These are phyloP conservation scores for Blastomussa wellsi DNA, from an alignment of 92 coral and sea anemone genomes.

Conservation along the genomic window DNA sequence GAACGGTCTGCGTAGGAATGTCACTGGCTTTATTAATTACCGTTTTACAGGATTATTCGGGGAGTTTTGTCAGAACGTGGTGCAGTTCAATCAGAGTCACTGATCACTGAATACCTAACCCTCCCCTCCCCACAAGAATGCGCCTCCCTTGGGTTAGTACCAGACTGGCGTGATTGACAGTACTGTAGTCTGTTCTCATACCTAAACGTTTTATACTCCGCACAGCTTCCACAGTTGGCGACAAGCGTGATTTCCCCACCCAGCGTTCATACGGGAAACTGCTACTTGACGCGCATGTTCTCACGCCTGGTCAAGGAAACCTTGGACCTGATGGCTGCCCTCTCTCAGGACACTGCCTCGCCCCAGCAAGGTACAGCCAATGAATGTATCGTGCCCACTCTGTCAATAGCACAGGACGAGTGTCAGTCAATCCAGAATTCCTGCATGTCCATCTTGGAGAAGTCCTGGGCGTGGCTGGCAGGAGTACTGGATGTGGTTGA, in stretches of 20 bases:
- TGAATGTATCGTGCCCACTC: slow-evolving; percentile 59
- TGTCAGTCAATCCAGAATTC: slow-evolving; percentile 52
- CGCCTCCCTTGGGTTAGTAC: neutral
- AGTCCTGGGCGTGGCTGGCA: slow-evolving; percentile 84
- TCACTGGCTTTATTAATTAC: no score
- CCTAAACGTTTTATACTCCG: neutral
- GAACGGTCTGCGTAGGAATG: no score
- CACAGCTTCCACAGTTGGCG: slow-evolving; percentile 43
- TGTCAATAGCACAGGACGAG: slow-evolving; percentile 54
- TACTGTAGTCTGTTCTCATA: neutral
- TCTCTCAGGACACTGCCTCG: slow-evolving; percentile 38
- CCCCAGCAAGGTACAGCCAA: slow-evolving; percentile 19
- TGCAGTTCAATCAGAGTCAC: no score
- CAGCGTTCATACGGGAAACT: slow-evolving; percentile 90
- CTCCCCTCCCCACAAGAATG: no score
- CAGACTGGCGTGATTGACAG: neutral
- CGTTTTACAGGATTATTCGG: no score
- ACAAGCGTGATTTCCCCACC: slow-evolving; percentile 74
- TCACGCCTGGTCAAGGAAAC: slow-evolving; percentile 85
- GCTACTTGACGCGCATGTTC: slow-evolving; percentile 90
- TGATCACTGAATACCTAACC: no score
- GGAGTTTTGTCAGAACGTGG: no score
- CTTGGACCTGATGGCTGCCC: slow-evolving; percentile 61
- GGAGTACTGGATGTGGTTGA: slow-evolving; percentile 83
- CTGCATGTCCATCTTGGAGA: slow-evolving; percentile 59